Evolutionary conservation across 2,888 invertebrate genomes (phyloP), one percentile per base, ranked within the genome.

Genomic region (Drosophila acutilabella): DNA sequence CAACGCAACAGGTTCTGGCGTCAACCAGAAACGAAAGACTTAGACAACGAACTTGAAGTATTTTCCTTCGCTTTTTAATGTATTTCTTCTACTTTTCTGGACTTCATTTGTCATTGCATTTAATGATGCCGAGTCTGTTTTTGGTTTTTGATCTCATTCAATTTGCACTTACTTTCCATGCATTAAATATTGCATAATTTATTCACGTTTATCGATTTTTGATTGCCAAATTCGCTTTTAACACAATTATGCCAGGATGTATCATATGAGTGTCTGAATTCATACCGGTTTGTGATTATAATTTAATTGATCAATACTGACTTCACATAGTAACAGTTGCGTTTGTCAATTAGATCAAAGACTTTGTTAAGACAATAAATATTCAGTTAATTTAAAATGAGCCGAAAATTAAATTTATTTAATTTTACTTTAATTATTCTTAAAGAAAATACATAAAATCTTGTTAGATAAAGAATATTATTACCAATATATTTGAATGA

Each of bases 21-120:
- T 41, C 61, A 45, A 56, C 30, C 65, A 51, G 64, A 79, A 74
- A 62, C 71, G 67, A 80, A 87, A 75, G 82, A 88, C 80, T 84
- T 71, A 62, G 58, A 65, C 80, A 80, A 61, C 88, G 82, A 89
- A 89, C 89, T 85, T 89, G 81, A 80, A 81, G 51, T 56, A 13
- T 16, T 45, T 26, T 20, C 10, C 1, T 13, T 45, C 2, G 11
- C 2, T 1, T 41, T 42, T n/a, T 56, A 52, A 18, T 44, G 18
- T 44, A 23, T 44, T 26, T 45, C 30, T 8, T 30, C 8, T 30
- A 8, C 23, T 30, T 52, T 53, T 44, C 40, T 42, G 26, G 10
- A 60, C 11, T 14, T 14, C 47, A 64, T 78, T 71, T 71, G 66
- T 76, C 71, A 82, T 77, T 68, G 59, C 59, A 74, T 69, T 85